Percentiles rank a stretch among this genome's conserved stretches.
These are phyloP conservation scores for Papilio elwesi DNA, from an alignment of 2,888 invertebrate genomes.

Conservation along the genomic window DNA sequence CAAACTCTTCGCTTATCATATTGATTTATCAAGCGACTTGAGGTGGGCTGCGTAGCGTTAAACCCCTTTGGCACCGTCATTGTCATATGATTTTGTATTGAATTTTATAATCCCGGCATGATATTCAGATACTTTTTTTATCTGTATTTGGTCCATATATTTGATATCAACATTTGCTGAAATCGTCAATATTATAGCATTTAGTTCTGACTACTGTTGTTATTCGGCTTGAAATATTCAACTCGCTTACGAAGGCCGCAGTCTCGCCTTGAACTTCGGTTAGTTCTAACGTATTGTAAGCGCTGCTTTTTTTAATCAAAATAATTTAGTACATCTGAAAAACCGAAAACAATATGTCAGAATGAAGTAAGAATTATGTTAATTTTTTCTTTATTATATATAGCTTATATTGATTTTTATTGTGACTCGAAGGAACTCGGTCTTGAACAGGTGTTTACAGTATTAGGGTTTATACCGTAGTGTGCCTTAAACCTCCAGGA, in stretches of 20 bases:
- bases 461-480: too few relatives aligned
- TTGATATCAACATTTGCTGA: not conserved
- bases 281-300: not conserved
- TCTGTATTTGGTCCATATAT: not conserved
- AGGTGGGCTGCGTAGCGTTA: not conserved
- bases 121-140: constrained; percentile 5
- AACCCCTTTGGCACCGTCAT: not conserved
- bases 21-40: too few relatives aligned
- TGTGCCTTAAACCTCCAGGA: too few relatives aligned
- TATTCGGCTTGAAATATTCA: constrained; percentile 5
- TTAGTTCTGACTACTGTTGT: not conserved
- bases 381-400: too few relatives aligned
- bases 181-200: not conserved
- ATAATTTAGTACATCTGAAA: not conserved
- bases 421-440: too few relatives aligned
- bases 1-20: too few relatives aligned
- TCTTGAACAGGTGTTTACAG: too few relatives aligned
- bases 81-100: not conserved
- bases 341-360: constrained; percentile 1
- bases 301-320: not conserved
- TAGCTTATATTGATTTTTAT: too few relatives aligned
- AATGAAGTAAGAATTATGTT: not conserved
- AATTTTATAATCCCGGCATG: constrained; percentile 2
- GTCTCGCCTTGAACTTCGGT: constrained; percentile 8
- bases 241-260: not conserved